These are phyloP conservation scores for Epinotia ramella DNA, from an alignment of 2,888 invertebrate genomes.

Conservation along the genomic window DNA sequence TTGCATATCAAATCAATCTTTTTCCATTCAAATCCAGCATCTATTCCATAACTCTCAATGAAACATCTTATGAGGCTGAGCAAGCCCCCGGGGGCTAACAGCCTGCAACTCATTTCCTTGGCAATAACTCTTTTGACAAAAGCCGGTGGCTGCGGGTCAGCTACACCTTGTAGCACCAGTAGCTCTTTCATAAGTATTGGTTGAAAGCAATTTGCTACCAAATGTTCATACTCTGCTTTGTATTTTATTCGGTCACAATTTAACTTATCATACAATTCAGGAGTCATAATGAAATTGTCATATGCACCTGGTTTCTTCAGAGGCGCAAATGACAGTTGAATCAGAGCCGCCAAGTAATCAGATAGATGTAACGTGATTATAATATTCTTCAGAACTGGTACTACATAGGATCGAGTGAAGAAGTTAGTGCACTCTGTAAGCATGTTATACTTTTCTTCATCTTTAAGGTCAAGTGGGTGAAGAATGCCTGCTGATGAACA, in stretches of 20 bases:
- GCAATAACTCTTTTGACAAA: slow-evolving; percentile 88
- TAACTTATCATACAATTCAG: slow-evolving; percentile 82
- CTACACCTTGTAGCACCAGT: slow-evolving; percentile 86
- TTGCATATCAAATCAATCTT: slow-evolving; percentile 88
- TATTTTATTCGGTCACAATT: slow-evolving; percentile 81
- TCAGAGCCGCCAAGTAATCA: slow-evolving; percentile 87
- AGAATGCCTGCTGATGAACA: slow-evolving; percentile 67
- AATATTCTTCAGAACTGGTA: slow-evolving; percentile 83
- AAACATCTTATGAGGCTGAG: slow-evolving; percentile 87
- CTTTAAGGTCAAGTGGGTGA: slow-evolving; percentile 65
- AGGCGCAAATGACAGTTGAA: slow-evolving; percentile 89
- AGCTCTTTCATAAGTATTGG: slow-evolving; percentile 88
- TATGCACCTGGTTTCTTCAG: slow-evolving; percentile 85
- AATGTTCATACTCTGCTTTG: slow-evolving; percentile 74
- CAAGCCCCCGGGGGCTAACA: slow-evolving; percentile 87
- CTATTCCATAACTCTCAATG: slow-evolving; percentile 83
- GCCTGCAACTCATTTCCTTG: slow-evolving; percentile 85
- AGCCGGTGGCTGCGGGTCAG: slow-evolving; percentile 79
- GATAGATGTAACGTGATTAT: slow-evolving; percentile 84
- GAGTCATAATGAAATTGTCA: slow-evolving; percentile 81
- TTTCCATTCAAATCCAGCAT: slow-evolving; percentile 87
- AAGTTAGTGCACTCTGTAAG: slow-evolving; percentile 80
- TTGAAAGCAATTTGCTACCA: slow-evolving; percentile 85
- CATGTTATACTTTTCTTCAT: slow-evolving; percentile 81
- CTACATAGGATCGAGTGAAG: slow-evolving; percentile 75